Evolutionary conservation across 2,888 invertebrate species (phyloP), one percentile per base, ranked within the genome.

Genomic region (Eupithecia vulgata): DNA sequence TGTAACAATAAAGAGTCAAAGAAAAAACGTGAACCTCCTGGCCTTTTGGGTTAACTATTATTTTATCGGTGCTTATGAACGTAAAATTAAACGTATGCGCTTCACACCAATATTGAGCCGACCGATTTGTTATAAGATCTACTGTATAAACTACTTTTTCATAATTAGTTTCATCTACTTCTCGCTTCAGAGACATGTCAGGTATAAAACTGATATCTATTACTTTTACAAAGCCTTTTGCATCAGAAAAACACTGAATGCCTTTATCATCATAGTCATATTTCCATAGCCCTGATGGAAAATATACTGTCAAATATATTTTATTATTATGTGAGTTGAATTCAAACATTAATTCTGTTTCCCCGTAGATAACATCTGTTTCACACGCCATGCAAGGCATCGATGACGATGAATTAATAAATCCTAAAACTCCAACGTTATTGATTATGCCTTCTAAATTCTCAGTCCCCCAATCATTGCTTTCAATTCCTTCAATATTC

Each of bases 41-140:
- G 5, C 89, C 88, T 79, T 84, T 88, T 30, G 93, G 91, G 73
- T 92, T 93, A 0, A 95, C 95, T 35, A 96, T 85, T 40, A 96
- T 86, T 83, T 87, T 95, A 15, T 94, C 85, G 0, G 96, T 95
- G 71, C 85, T 81, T 25, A 95, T 84, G 30, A 94, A 82, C n/a
- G 92, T 86, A 80, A 95, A 95, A 75, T 95, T 89, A 72, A 88
- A 89, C 6, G 95, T 91, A 79, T 95, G 95, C 0, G 95, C 95
- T 86, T 95, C 95, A 83, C 96, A 96, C 96, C 96, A 96, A 83
- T 96, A 96, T 78, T 95, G 92, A 1, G 96, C 96, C 0, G 95
- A 94, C 74, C 93, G 91, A 61, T 95, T 90, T 3, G 90, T 92
- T 61, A 95, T 88, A 1, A 95, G 84, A 77, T 95, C 89, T 3